Base-by-base conservation (phyloP, 2,113 vertebrate genomes). In the Cisticola juncidis region DNA sequence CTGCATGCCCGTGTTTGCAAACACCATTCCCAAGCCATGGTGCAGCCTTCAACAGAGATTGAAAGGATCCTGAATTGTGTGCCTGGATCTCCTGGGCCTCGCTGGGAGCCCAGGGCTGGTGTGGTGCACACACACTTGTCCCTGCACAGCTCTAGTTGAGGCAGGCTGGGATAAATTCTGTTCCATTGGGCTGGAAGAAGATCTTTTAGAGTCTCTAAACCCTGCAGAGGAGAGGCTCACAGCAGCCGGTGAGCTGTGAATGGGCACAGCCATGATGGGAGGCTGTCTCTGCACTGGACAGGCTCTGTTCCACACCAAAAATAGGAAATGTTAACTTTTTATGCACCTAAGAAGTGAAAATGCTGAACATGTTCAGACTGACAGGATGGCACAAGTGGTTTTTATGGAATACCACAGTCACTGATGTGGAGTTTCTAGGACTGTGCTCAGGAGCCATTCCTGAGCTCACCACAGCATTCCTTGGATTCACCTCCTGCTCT, bases 211-310 rank as follows among this genome's bases (percentile, higher is more conserved):
- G 9, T 36, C 47, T 11, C 20, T 16, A 22, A 38, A 21, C 6
- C 2, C 0, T 4, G 5, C 11, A 2, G 38, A 83, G 50, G 50
- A 62, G 44, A 38, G 16, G 26, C 17, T 60, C n/a, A 25, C 54
- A 40, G 50, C 18, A n/a, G 68, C 9, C 60, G 35, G 60, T 35
- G 70, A 48, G 20, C 42, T 11, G 8, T 3, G 31, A 33, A 12
- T 0, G 1, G 12, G 42, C 61, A 6, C 29, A 64, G 57, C 40
- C 15, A 0, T 4, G 47, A 13, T 23, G 78, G 17, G 57, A 9
- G 21, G 5, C 1, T 12, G 9, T 11, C 33, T 16, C 22, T 57
- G 71, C 3, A 3, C 4, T 3, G 31, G 5, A 3, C 4, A 1
- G 38, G 25, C 66, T 50, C 79, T 33, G 4, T 9, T 38, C 53